These are phyloP conservation scores for Nothobranchius kuhntae DNA, from an alignment of 2,113 vertebrate species.

Conservation along the genomic window DNA sequence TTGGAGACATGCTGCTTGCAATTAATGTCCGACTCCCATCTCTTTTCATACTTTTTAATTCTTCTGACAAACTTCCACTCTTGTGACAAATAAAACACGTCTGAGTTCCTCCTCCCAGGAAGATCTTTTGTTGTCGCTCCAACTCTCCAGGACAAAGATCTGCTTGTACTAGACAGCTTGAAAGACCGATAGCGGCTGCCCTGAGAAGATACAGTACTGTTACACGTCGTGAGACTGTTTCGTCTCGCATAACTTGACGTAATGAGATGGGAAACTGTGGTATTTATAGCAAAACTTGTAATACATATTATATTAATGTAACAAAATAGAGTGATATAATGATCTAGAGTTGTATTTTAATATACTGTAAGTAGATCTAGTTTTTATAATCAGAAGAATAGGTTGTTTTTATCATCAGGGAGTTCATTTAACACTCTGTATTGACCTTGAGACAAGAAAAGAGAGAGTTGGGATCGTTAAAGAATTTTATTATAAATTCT, in stretches of 20 bases:
- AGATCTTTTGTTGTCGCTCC: conserved; percentile 25
- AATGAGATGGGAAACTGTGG: conserved; percentile 28
- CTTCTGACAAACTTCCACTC: conserved; percentile 57
- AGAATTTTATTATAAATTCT: too few relatives aligned
- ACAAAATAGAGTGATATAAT: too few relatives aligned
- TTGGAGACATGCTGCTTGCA: conserved; percentile 54
- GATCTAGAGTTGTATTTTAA: too few relatives aligned
- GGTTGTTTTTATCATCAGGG: too few relatives aligned
- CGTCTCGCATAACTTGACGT: conserved; percentile 43
- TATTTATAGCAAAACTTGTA: conserved; percentile 15
- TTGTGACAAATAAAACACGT: conserved; percentile 47
- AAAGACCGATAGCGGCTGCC: conserved; percentile 35
- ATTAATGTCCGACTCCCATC: conserved; percentile 42
- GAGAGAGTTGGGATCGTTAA: too few relatives aligned
- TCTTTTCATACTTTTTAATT: conserved; percentile 54
- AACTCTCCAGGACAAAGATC: conserved; percentile 39
- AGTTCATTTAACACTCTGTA: too few relatives aligned
- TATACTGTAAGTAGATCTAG: too few relatives aligned
- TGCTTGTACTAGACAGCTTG: conserved; percentile 36
- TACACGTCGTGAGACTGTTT: conserved; percentile 30
- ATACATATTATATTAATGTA: conserved; percentile 30
- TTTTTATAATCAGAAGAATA: too few relatives aligned
- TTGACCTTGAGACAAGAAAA: too few relatives aligned
- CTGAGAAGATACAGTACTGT: conserved; percentile 30
- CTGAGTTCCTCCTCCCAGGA: conserved; percentile 36